phyloP scores from a whole-genome alignment of 1,140 invertebrate species.

The Eufriesea mexicana region DNA sequence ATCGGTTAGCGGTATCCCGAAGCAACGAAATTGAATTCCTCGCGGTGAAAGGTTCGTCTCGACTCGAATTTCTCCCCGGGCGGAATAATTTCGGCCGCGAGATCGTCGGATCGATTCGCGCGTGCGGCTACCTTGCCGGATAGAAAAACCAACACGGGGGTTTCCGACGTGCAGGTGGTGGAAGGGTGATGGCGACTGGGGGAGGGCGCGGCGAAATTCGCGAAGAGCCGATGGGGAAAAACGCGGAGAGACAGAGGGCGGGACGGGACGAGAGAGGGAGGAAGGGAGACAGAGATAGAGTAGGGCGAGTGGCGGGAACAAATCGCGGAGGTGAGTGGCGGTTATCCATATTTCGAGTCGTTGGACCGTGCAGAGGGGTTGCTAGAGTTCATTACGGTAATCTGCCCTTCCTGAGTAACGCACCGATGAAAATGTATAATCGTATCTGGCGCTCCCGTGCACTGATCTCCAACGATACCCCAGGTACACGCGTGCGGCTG shows the following conservation, averaged over 20 bases:
- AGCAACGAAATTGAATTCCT: conserved; percentile 65
- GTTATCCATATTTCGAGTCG: conserved; percentile 77
- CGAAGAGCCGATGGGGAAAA: conserved; percentile 21
- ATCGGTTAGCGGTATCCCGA: conserved; percentile 31
- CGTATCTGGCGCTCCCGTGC: conserved; percentile 66
- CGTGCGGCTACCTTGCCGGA: not conserved
- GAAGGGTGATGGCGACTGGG: not conserved
- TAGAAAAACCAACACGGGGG: not conserved
- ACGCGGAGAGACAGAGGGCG: not conserved
- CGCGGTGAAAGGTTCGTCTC: conserved; percentile 30
- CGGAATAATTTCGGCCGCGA: conserved; percentile 65
- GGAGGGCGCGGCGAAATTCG: not conserved
- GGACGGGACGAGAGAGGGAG: not conserved
- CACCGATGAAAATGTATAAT: conserved; percentile 78
- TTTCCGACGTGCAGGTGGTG: not conserved
- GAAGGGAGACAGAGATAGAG: not conserved
- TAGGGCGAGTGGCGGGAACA: conserved; percentile 9
- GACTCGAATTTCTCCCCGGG: conserved; percentile 48
- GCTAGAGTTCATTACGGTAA: conserved; percentile 76
- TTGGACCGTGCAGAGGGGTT: conserved; percentile 72
- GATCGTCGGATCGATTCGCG: conserved; percentile 58
- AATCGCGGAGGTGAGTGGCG: conserved; percentile 52
- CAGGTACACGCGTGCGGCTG: conserved; percentile 24
- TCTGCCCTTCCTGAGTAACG: conserved; percentile 77
- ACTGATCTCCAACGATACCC: conserved; percentile 50